These are phyloP conservation scores for Manis crassicaudata DNA, from an alignment of 2,797 vertebrate genomes.

Conservation along the genomic window DNA sequence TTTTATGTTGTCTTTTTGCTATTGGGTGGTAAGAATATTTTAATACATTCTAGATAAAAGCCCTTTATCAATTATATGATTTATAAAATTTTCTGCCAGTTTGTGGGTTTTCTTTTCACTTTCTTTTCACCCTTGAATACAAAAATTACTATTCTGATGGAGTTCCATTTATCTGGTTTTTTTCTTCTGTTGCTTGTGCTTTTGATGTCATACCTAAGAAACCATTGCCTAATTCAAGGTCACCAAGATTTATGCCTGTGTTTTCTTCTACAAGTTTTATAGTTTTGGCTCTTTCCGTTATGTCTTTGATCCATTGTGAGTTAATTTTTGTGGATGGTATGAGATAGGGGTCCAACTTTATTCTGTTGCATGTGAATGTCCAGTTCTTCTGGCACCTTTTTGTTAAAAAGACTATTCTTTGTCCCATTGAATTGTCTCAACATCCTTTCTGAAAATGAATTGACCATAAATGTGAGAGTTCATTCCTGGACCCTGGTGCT, in stretches of 20 bases:
- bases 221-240: background rate
- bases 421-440: background rate
- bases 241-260: background rate
- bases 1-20: background rate
- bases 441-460: too few species aligned
- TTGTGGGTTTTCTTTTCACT: background rate
- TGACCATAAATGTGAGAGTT: too few species aligned
- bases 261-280: slow-evolving; percentile 17
- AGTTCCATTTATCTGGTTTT: background rate
- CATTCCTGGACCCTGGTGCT: background rate
- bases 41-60: background rate
- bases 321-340: background rate
- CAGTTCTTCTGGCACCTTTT: background rate
- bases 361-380: background rate
- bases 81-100: background rate
- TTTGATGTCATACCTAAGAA: background rate
- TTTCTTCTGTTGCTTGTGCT: background rate
- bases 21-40: background rate
- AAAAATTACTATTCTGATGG: background rate
- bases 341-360: background rate
- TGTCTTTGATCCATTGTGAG: background rate
- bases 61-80: background rate
- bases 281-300: background rate
- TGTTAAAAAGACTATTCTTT: background rate
- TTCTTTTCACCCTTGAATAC: background rate